phyloP scores from a whole-genome alignment of 1,140 invertebrate genomes.

The Drosophila chauvacae region DNA sequence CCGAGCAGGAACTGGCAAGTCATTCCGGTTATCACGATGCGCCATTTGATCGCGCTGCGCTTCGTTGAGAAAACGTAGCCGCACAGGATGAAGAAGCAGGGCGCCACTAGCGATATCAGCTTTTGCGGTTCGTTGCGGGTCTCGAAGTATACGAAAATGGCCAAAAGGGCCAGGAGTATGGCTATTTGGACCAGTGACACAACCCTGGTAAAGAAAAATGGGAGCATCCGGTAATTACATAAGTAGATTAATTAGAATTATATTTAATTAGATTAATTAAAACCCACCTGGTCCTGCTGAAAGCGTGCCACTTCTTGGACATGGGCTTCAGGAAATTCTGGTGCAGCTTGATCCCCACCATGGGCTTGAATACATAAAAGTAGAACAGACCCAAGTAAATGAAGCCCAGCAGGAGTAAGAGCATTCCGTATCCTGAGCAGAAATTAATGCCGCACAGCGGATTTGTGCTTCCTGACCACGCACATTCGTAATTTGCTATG shows the following conservation, averaged over 20 bases:
- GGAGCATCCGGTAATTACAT: background rate
- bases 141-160: conserved; percentile 88
- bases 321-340: conserved; percentile 53
- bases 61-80: conserved; percentile 87
- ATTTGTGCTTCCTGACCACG: background rate
- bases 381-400: conserved; percentile 89
- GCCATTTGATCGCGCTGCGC: conserved; percentile 89
- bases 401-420: conserved; percentile 88
- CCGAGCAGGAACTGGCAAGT: conserved; percentile 94
- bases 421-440: conserved; percentile 90
- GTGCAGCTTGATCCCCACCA: conserved; percentile 85
- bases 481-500: conserved; percentile 50
- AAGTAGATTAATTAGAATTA: too few relatives aligned
- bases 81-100: conserved; percentile 85
- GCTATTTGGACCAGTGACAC: conserved; percentile 48
- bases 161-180: conserved; percentile 85
- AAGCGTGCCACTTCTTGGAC: conserved; percentile 73
- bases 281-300: conserved; percentile 66
- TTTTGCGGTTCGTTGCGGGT: conserved; percentile 87
- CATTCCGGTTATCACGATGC: conserved; percentile 91
- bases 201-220: conserved; percentile 28
- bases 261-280: background rate
- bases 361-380: conserved; percentile 87
- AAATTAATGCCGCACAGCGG: conserved; percentile 83
- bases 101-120: conserved; percentile 88